Base-by-base conservation (phyloP, 64 coral and sea anemone genomes). In the Anthopleura sola region DNA sequence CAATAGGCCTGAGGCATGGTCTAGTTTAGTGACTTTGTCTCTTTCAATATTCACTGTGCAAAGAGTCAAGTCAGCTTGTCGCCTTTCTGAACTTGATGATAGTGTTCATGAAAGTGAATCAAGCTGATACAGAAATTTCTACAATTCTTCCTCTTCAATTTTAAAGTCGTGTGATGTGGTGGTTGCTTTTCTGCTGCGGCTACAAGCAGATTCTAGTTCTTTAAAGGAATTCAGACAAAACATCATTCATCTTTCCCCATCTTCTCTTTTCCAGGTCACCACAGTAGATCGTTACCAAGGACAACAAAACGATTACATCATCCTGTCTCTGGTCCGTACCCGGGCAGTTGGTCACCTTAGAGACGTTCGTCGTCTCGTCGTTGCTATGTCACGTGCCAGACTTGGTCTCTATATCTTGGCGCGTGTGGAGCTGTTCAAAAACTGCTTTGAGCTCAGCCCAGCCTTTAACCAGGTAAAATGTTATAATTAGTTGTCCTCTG, bases 261-360 rank as follows among this genome's bases (percentile, higher is more conserved):
- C 44, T 23, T 83, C 0, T 83, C 2, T 60, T 26, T 55, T 33
- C 49, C 79, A 98, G 96, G 90, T 98, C 17, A 98, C 96, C 55
- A 98, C 96, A n/a, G 96, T 98, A 49, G 96, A 98, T 94, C 96
- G 96, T 68, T 98, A 98, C 90, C 96, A 98, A 78, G 96, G 96
- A 3, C 96, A 98, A 85, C 96, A 98, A 78, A 98, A 98, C 40
- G 96, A 98, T 86, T 98, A 92, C 90, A 94, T 98, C 60, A 98
- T 98, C 60, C 82, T 98, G n/a, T 98, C 96, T 7, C 89, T 98
- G 40, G 96, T 98, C 23, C 96, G 96, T 75, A 98, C 96, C n/a
- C 92, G 85, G 80, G 91, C 96, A 1, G 93, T 98, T 15, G 96
- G 96, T 82, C 96, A 98, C 85, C 85, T 98, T 78, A 78, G 96